Conservation (phyloP, 2,797 vertebrate genomes). For the Calcarius lapponicus region DNA sequence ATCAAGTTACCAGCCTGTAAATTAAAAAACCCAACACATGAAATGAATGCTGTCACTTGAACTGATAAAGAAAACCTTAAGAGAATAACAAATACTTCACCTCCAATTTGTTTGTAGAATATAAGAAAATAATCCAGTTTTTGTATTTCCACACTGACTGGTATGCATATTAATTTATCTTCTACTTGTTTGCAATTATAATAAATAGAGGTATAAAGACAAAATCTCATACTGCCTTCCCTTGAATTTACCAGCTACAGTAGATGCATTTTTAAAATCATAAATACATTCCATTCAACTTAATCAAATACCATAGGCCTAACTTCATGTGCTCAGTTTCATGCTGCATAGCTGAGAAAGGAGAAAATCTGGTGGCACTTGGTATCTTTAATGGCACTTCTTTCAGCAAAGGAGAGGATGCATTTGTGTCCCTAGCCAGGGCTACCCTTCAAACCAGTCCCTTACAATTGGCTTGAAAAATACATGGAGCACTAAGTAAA, state of each 20-base stretch:
- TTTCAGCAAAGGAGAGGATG: not conserved
- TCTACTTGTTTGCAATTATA: slow-evolving; percentile 2
- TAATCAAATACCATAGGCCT: not conserved
- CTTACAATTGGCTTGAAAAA: not conserved
- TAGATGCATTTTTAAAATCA: not conserved
- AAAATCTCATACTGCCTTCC: not conserved
- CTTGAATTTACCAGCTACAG: not conserved
- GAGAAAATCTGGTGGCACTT: slow-evolving; percentile 18
- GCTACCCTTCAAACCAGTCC: not conserved
- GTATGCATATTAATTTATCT: not conserved
- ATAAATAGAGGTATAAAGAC: not conserved
- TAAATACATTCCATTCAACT: slow-evolving; percentile 12
- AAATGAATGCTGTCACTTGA: not conserved
- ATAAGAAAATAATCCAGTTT: slow-evolving; percentile 21
- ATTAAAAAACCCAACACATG: not conserved
- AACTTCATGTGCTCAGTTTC: not conserved
- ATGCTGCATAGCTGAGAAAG: slow-evolving; percentile 46
- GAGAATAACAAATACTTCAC: not conserved
- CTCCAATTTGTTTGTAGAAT: not conserved
- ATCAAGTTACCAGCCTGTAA: not conserved
- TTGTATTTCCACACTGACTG: not conserved
- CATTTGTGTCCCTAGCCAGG: not conserved
- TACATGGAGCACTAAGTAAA: not conserved
- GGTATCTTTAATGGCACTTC: slow-evolving; percentile 39
- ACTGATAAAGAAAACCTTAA: slow-evolving; percentile 14